phyloP scores from a whole-genome alignment of 2,797 vertebrate species.

The Sebastes oblongus region DNA sequence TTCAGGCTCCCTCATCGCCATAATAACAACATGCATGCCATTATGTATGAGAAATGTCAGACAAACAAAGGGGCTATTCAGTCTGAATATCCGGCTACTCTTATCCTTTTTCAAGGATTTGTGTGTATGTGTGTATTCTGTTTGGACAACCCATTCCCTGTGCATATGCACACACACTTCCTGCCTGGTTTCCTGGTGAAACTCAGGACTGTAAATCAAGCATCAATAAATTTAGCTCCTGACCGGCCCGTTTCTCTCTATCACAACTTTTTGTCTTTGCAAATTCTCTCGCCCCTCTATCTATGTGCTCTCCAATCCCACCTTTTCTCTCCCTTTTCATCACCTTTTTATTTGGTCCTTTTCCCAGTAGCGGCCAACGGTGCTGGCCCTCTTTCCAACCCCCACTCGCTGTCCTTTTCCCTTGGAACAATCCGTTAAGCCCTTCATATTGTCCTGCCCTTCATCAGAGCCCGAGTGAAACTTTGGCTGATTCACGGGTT shows the following conservation, averaged over 20 bases:
- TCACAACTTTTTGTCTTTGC: neutral
- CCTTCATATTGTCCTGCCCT: slow-evolving; percentile 43
- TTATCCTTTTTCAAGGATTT: neutral
- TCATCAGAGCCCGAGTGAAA: slow-evolving; percentile 48
- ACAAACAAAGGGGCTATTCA: neutral
- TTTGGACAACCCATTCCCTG: neutral
- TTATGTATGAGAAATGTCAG: neutral
- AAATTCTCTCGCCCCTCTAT: neutral
- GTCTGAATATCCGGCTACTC: neutral
- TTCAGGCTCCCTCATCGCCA: neutral
- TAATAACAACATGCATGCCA: neutral
- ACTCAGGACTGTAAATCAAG: slow-evolving; percentile 15
- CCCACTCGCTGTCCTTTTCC: slow-evolving; percentile 27
- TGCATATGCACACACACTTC: neutral
- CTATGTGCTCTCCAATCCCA: neutral
- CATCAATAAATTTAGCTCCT: neutral
- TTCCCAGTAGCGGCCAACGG: neutral
- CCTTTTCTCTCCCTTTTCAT: neutral
- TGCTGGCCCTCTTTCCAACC: neutral
- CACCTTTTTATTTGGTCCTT: neutral
- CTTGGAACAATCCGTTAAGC: slow-evolving; percentile 35
- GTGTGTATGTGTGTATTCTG: neutral
- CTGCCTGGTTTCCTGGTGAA: slow-evolving; percentile 14
- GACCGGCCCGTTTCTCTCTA: neutral
- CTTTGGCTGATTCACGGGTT: slow-evolving; percentile 55